These are phyloP conservation scores for Drosophila bocqueti DNA, from an alignment of 1,140 invertebrate species.

Conservation along the genomic window DNA sequence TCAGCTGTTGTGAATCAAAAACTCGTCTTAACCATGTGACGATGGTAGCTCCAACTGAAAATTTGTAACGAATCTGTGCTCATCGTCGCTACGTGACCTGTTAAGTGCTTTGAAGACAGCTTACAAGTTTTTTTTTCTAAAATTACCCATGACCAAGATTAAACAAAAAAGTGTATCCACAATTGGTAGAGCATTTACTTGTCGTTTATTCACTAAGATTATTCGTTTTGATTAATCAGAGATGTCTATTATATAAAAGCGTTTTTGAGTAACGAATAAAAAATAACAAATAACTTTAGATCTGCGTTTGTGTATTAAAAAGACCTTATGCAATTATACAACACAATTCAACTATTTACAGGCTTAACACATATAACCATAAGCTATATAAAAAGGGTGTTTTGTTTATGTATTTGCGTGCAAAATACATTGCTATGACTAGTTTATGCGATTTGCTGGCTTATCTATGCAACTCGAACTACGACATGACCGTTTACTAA, in stretches of 20 bases:
- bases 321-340: slow-evolving; percentile 67
- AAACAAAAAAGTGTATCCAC: background rate
- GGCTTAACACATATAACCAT: slow-evolving; percentile 45
- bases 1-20: background rate
- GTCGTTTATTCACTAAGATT: slow-evolving; percentile 58
- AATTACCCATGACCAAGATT: background rate
- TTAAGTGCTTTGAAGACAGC: background rate
- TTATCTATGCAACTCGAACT: slow-evolving; percentile 18
- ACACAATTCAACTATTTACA: slow-evolving; percentile 72
- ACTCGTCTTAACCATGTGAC: background rate
- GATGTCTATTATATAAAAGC: slow-evolving; percentile 70
- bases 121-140: background rate
- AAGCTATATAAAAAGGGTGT: slow-evolving; percentile 47
- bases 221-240: slow-evolving; percentile 62
- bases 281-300: slow-evolving; percentile 74
- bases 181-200: slow-evolving; percentile 42
- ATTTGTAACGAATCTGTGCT: background rate
- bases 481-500: slow-evolving; percentile 29
- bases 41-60: background rate
- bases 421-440: slow-evolving; percentile 63
- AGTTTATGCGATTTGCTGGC: slow-evolving; percentile 66
- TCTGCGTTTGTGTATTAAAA: slow-evolving; percentile 43
- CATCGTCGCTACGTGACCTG: too few species aligned
- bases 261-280: slow-evolving; percentile 66
- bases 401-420: slow-evolving; percentile 30